Conservation (phyloP, 2,888 invertebrate species). For the Leptopilina syphax region DNA sequence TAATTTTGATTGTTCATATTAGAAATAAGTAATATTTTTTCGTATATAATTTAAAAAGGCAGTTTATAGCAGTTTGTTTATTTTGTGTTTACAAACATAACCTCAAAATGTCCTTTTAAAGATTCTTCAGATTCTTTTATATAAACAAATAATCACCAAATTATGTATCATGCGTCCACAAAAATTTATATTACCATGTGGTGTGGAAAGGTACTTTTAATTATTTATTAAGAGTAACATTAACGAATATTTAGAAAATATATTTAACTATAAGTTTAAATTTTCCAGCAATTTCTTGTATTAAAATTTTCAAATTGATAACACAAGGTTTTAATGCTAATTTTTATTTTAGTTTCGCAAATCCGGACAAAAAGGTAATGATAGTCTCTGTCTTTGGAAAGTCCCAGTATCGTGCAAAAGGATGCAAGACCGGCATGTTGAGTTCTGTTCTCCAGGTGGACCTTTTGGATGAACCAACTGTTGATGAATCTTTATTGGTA, state of each 20-base stretch:
- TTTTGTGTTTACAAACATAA: conserved; percentile 31
- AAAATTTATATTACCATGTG: conserved; percentile 70
- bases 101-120: conserved; percentile 28
- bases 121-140: not conserved
- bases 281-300: conserved; percentile 18
- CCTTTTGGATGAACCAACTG: conserved; percentile 70
- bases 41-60: too few species aligned
- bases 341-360: conserved; percentile 62
- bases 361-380: conserved; percentile 79
- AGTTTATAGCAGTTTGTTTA: too few species aligned
- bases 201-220: conserved; percentile 58
- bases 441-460: conserved; percentile 68
- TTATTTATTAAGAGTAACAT: not conserved
- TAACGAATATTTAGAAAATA: not conserved
- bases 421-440: conserved; percentile 82
- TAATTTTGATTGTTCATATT: too few species aligned
- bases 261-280: not conserved
- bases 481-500: conserved; percentile 73
- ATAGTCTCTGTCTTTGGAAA: conserved; percentile 86
- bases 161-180: conserved; percentile 67
- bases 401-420: conserved; percentile 81
- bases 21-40: too few species aligned
- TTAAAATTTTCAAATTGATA: not conserved
- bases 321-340: not conserved
- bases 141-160: not conserved